Evolutionary conservation across 2,113 vertebrate species (phyloP), one percentile per base, ranked within the genome.

Genomic region (Mustela lutreola): DNA sequence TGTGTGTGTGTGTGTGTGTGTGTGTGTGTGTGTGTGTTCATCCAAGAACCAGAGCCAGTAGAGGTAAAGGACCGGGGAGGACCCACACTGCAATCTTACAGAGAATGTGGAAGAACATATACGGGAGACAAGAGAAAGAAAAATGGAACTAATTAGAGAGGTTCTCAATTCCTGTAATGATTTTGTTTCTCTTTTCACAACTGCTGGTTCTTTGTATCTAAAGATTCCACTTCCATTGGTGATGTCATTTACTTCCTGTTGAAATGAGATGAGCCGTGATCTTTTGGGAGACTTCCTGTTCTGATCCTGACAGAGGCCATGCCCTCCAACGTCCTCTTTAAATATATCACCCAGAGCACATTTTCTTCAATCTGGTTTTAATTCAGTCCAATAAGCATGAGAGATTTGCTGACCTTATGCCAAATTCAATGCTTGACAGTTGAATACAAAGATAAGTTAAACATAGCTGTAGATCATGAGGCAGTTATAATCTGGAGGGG

Each of bases 161-260:
- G 10, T 42, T 53, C 62, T 31, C 4, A 3, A 14, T 76, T 80
- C 12, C 71, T 88, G 73, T 73, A 83, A 28, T 45, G n/a, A 67
- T 58, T 89, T 94, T 75, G 31, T 71, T 39, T 62, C 26, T 56
- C 11, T 45, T 42, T 82, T 89, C 56, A 62, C 33, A 87, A 67
- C 33, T 12, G 6, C 53, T 79, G 50, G 1, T 75, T 95, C 53
- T 86, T 71, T 92, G 31, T 86, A 79, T 73, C 94, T 96, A 80
- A 86, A 89, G 36, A 53, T 65, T 78, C n/a, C 92, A 21, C 36
- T 88, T 95, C 63, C 1, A 16, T 80, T 45, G 18, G 16, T 19
- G 67, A 6, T 80, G 12, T 71, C 65, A 53, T 45, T 92, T 63
- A 16, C 18, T 97, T 71, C 11, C 24, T 28, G 36, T 28, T 82